Conservation (phyloP, 1,140 invertebrate species). For the Coenobita brevimanus region DNA sequence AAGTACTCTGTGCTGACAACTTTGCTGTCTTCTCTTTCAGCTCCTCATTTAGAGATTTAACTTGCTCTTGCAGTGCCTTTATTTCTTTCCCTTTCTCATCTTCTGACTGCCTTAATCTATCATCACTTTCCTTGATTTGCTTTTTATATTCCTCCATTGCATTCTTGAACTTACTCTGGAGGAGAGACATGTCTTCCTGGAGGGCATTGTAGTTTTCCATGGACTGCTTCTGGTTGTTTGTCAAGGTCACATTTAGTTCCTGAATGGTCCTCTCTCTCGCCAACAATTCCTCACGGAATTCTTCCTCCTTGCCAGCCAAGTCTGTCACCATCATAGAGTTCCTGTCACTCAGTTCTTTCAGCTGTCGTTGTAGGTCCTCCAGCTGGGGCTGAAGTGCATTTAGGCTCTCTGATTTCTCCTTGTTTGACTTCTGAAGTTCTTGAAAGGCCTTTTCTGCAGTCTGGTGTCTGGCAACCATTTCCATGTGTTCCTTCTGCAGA, state of each 20-base stretch:
- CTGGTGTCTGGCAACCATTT: constrained; percentile 68
- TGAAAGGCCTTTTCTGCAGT: constrained; percentile 70
- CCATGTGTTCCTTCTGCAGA: constrained; percentile 45
- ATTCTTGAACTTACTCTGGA: constrained; percentile 59
- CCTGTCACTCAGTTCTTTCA: constrained; percentile 67
- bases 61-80: constrained; percentile 39
- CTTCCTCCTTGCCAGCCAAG: constrained; percentile 67
- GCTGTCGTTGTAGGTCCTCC: constrained; percentile 68
- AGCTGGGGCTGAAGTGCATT: constrained; percentile 71
- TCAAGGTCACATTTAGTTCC: constrained; percentile 62
- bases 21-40: constrained; percentile 3
- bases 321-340: constrained; percentile 57
- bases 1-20: neutral
- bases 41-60: constrained; percentile 23
- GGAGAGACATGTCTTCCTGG: constrained; percentile 57
- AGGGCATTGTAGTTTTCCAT: constrained; percentile 65
- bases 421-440: constrained; percentile 69
- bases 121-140: constrained; percentile 33
- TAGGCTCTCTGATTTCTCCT: constrained; percentile 71
- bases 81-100: constrained; percentile 40
- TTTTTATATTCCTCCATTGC: constrained; percentile 42
- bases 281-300: constrained; percentile 70
- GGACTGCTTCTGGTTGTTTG: constrained; percentile 69
- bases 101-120: constrained; percentile 46
- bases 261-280: constrained; percentile 67